Evolutionary conservation across 2,888 invertebrate genomes (phyloP).

Genomic region (Amphipoea lucens): DNA sequence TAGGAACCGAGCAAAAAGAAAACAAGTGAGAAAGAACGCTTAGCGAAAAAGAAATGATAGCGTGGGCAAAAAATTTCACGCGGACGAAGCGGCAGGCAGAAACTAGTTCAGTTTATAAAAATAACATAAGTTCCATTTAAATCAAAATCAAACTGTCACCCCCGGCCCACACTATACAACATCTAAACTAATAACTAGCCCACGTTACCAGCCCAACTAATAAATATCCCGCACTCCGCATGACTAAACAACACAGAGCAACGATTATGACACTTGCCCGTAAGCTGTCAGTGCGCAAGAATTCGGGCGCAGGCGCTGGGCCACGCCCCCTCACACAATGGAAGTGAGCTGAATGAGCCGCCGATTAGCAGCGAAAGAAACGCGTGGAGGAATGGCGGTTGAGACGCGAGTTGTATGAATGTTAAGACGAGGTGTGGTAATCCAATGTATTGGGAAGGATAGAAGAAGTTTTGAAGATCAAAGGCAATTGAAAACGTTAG

Average conservation of each 20-base stretch:
- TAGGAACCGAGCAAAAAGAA: neutral
- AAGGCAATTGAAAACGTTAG: neutral
- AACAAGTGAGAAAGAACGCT: neutral
- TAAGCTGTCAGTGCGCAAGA: constrained; percentile 74
- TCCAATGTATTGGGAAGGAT: neutral
- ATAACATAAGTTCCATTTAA: too few species aligned
- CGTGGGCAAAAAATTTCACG: neutral
- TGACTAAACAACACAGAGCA: constrained; percentile 49
- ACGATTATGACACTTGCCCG: constrained; percentile 65
- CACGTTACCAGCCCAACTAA: constrained; percentile 6
- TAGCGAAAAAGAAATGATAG: neutral
- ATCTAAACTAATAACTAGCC: neutral
- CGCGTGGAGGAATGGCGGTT: constrained; percentile 48
- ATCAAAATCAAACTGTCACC: neutral
- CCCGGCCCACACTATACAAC: neutral
- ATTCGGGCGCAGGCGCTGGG: constrained; percentile 77
- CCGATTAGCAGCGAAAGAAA: constrained; percentile 63
- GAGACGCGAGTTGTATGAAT: constrained; percentile 38
- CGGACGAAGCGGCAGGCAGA: neutral
- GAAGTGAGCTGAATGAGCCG: constrained; percentile 56
- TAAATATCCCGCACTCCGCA: constrained; percentile 12
- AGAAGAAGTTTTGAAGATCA: neutral
- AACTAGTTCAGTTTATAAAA: neutral
- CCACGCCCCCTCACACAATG: constrained; percentile 71
- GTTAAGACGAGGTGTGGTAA: constrained; percentile 25